Evolutionary conservation across 2,888 invertebrate genomes (phyloP), one percentile per base, ranked within the genome.

Genomic region (Tiliacea citrago): DNA sequence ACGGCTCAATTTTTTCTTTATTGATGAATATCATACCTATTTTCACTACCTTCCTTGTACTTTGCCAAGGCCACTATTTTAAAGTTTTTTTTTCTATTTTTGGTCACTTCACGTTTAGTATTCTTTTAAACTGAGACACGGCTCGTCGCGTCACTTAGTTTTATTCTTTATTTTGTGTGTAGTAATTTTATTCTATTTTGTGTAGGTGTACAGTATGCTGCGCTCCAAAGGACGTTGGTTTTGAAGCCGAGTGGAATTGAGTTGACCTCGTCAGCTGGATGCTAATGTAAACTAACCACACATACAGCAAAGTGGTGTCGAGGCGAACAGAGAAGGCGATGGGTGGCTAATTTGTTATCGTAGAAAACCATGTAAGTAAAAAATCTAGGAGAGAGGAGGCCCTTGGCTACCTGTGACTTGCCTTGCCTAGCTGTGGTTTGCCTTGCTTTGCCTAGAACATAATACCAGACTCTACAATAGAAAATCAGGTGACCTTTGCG

Each of bases 51-150:
- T 29, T 16, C 10, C 12, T 49, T 0, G 7, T 42, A 21, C 12
- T 77, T 77, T 9, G 7, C 4, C 60, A 78, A 78, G 60, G 70
- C 0, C 13, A 53, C 12, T 58, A 10, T 18, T 51, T 57, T 51
- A 8, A 1, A 16, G 13, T 16, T 24, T 13, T 29, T 10, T 39
- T 4, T 39, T 39, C 39, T 39, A 39, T 18, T 35, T 18, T 62
- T 21, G 24, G 35, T n/a, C 5, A 4, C 16, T 51, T 12, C 18
- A 7, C 12, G 21, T 68, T 58, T 53, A 75, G 68, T 60, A 16
- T 67, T 51, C 0, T 45, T 58, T 60, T 29, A 47, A 45, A 60
- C 7, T 5, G 29, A 45, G 58, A 29, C 24, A 51, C 7, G 45
- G 24, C 21, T 42, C 6, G 68, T 47, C 35, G 45, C 45, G 13